Conservation (phyloP, 2,888 invertebrate genomes). For the Calephelis perditalis region DNA sequence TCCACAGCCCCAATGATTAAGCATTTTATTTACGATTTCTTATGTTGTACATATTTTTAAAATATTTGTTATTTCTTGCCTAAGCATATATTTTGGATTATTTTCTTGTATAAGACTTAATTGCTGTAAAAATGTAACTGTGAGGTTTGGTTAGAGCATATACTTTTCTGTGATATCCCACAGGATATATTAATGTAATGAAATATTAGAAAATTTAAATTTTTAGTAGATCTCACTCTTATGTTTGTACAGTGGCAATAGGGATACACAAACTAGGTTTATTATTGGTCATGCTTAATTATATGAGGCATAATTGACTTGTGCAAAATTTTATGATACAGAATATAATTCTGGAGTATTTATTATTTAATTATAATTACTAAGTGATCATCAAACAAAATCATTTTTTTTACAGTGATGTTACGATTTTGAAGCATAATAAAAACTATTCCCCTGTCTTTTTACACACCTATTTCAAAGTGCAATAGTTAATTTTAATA, state of each 20-base stretch:
- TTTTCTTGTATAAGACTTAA: slow-evolving; percentile 2
- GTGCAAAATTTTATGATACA: too few species aligned
- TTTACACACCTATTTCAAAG: too few species aligned
- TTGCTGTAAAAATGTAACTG: slow-evolving; percentile 52
- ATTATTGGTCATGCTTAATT: too few species aligned
- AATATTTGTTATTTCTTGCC: slow-evolving; percentile 16
- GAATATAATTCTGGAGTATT: too few species aligned
- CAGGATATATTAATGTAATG: slow-evolving; percentile 46
- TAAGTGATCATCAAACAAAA: too few species aligned
- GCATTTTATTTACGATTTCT: slow-evolving; percentile 4
- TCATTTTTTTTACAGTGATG: too few species aligned
- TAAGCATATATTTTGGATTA: slow-evolving; percentile 15
- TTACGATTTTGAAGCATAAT: too few species aligned
- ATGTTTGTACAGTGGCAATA: slow-evolving; percentile 48
- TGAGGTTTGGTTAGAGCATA: slow-evolving; percentile 52
- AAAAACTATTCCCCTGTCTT: too few species aligned
- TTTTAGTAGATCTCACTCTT: slow-evolving; percentile 54
- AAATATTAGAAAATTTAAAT: slow-evolving; percentile 8
- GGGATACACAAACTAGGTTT: slow-evolving; percentile 3
- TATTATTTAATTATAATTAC: too few species aligned
- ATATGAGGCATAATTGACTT: too few species aligned
- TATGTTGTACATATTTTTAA: slow-evolving; percentile 10
- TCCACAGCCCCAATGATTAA: slow-evolving; percentile 44
- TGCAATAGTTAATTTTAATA: too few species aligned
- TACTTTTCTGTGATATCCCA: slow-evolving; percentile 50